phyloP scores from a whole-genome alignment of 2,888 invertebrate genomes.

The Eucera pruinosa region DNA sequence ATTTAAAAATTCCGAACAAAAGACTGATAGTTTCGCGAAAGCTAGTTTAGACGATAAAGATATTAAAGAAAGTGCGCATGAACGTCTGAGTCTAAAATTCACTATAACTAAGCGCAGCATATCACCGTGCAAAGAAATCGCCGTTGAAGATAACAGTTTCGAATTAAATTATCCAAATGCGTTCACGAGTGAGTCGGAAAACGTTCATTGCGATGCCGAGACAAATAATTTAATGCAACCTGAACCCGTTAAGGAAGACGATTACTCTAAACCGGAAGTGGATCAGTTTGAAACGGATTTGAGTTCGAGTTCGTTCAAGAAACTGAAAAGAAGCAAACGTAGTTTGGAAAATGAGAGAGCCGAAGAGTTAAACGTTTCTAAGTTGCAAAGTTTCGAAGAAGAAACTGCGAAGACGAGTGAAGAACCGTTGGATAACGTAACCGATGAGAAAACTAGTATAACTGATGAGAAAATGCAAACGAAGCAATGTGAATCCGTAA shows the following conservation, averaged over 20 bases:
- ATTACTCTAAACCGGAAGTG: neutral
- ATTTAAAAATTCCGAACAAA: neutral
- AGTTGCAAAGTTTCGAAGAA: neutral
- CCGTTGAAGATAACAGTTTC: constrained; percentile 8
- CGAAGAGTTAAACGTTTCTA: neutral
- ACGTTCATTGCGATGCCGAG: neutral
- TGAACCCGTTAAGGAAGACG: neutral
- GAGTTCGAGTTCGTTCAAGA: too few species aligned
- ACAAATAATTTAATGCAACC: neutral
- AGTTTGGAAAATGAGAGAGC: neutral
- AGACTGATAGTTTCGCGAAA: constrained; percentile 2
- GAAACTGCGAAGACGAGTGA: neutral
- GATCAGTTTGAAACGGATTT: neutral
- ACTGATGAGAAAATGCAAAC: neutral
- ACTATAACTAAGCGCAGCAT: constrained; percentile 41
- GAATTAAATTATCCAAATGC: constrained; percentile 4
- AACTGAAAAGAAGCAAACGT: neutral
- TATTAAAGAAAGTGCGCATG: neutral
- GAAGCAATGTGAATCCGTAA: neutral
- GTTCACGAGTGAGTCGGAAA: neutral
- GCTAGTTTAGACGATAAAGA: neutral
- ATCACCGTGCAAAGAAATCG: constrained; percentile 20
- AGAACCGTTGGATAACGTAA: accelerated
- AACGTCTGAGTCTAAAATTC: constrained; percentile 47
- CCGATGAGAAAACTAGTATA: neutral